A percentile compares a stretch with the other conserved stretches of the same genome.
phyloP scores from a whole-genome alignment of 64 coral and sea anemone species.

The Pocillopora verrucosa region DNA sequence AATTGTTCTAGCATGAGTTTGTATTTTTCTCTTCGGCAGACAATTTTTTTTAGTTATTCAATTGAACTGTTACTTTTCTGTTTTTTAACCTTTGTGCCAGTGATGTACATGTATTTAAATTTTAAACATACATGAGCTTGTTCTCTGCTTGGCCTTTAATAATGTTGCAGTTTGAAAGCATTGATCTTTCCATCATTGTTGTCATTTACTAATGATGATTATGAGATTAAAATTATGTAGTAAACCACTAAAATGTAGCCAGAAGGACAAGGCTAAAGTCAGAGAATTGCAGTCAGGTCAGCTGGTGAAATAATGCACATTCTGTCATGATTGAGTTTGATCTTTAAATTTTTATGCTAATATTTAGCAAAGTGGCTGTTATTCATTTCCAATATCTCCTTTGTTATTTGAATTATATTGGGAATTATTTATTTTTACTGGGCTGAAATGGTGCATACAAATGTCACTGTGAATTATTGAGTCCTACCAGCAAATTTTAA shows the following conservation, averaged over 20 bases:
- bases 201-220: slow-evolving; percentile 33
- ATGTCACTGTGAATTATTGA: too few relatives aligned
- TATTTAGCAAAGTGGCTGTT: too few relatives aligned
- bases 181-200: background rate
- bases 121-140: background rate
- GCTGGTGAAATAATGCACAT: background rate
- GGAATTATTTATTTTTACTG: too few relatives aligned
- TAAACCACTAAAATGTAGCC: slow-evolving; percentile 19
- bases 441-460: too few relatives aligned
- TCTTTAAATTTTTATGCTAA: background rate
- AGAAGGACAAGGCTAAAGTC: background rate
- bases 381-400: too few relatives aligned
- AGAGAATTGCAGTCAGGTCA: background rate
- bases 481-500: background rate
- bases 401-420: too few relatives aligned
- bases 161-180: background rate
- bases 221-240: slow-evolving; percentile 7
- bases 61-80: too few relatives aligned
- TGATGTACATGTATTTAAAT: too few relatives aligned
- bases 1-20: too few relatives aligned
- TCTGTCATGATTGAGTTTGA: background rate
- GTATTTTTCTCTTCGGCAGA: too few relatives aligned
- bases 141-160: background rate
- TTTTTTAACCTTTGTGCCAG: too few relatives aligned
- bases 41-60: too few relatives aligned